Evolutionary conservation across 2,797 vertebrate genomes (phyloP).

Genomic region (Alcedo quadribrachys): DNA sequence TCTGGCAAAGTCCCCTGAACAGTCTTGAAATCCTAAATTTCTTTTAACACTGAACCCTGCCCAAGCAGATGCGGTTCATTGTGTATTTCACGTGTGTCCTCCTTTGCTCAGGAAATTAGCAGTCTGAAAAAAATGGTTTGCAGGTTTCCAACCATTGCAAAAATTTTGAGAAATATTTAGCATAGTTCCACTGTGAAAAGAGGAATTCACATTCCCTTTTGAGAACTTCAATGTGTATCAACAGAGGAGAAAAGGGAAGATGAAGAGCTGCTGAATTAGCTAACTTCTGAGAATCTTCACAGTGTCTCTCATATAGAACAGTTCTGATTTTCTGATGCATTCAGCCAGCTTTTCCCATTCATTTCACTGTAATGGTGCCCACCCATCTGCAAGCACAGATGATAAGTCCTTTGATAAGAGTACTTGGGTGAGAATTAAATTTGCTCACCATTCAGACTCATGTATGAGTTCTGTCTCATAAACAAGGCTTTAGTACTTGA

Average conservation of each 20-base stretch:
- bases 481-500: not conserved
- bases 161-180: not conserved
- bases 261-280: not conserved
- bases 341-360: conserved; percentile 5
- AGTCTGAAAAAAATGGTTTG: not conserved
- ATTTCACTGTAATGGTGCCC: not conserved
- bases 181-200: not conserved
- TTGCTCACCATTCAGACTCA: not conserved
- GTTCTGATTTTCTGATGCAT: not conserved
- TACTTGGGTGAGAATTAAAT: not conserved
- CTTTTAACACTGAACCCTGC: not conserved
- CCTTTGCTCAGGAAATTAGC: not conserved
- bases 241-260: not conserved
- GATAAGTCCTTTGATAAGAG: not conserved
- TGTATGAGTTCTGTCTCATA: not conserved
- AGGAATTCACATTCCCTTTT: not conserved
- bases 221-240: not conserved
- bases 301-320: not conserved
- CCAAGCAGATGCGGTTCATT: not conserved
- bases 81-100: not conserved
- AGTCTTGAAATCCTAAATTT: not conserved
- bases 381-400: not conserved
- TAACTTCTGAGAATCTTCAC: not conserved
- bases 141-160: not conserved
- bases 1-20: not conserved